Conservation (phyloP, 2,113 vertebrate species). For the Catagonus wagneri region DNA sequence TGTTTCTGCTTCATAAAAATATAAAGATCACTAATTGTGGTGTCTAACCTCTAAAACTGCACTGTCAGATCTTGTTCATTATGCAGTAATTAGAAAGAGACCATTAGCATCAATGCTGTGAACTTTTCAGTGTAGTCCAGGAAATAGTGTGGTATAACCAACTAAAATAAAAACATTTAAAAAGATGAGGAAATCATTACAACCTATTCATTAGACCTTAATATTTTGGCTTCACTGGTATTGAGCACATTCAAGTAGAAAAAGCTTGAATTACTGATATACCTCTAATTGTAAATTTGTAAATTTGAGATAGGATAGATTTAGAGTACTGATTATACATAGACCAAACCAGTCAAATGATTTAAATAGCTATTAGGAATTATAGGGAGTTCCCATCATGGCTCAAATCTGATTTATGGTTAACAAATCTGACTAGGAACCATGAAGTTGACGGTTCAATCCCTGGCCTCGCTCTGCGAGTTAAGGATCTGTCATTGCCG, state of each 20-base stretch:
- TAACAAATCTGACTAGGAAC: no score
- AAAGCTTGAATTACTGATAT: slow-evolving; percentile 83
- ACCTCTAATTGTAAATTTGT: slow-evolving; percentile 81
- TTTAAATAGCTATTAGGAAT: slow-evolving; percentile 81
- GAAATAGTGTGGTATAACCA: slow-evolving; percentile 86
- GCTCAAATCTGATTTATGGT: no score
- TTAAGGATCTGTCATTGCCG: no score
- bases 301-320: slow-evolving; percentile 74
- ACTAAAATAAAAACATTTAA: slow-evolving; percentile 91
- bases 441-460: no score
- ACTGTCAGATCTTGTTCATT: slow-evolving; percentile 88
- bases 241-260: slow-evolving; percentile 87
- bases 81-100: slow-evolving; percentile 88
- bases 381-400: no score
- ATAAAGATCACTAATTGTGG: slow-evolving; percentile 84
- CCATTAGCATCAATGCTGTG: slow-evolving; percentile 88
- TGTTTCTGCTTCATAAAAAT: slow-evolving; percentile 76
- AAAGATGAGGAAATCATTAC: slow-evolving; percentile 87
- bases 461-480: no score
- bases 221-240: slow-evolving; percentile 87
- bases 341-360: slow-evolving; percentile 82
- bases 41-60: slow-evolving; percentile 86
- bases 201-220: slow-evolving; percentile 88
- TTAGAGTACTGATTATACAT: slow-evolving; percentile 83
- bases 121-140: slow-evolving; percentile 89